A percentile compares a stretch with the other conserved stretches of the same genome.
Conservation (phyloP, 2,797 vertebrate genomes). For the Anguilla obscura region DNA sequence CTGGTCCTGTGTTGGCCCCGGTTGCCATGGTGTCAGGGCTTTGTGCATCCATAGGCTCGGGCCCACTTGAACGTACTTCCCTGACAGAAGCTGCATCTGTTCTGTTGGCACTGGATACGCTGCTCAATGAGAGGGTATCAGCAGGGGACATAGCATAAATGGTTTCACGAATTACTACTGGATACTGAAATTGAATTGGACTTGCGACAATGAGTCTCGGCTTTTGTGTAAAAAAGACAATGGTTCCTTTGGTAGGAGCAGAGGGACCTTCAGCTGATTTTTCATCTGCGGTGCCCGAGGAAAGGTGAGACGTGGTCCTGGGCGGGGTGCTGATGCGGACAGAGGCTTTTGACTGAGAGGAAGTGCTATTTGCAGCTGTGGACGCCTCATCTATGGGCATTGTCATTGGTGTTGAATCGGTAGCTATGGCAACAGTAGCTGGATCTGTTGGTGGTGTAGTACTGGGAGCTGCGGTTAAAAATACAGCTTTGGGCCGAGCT, state of each 20-base stretch:
- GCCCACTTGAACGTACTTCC: not conserved
- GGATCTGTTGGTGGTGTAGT: not conserved
- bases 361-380: not conserved
- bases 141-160: not conserved
- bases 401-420: not conserved
- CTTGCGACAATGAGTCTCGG: not conserved
- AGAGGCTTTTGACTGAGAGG: not conserved
- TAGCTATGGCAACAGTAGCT: not conserved
- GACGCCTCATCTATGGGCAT: not conserved
- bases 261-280: not conserved
- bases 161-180: not conserved
- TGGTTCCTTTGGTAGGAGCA: not conserved
- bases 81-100: not conserved
- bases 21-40: not conserved
- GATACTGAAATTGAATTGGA: not conserved
- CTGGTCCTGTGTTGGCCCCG: not conserved
- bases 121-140: not conserved
- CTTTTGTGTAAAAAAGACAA: not conserved
- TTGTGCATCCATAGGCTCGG: not conserved
- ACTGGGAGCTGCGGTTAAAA: not conserved
- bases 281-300: not conserved
- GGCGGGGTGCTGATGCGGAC: not conserved
- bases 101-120: not conserved
- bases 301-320: not conserved
- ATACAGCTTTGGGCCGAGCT: not conserved